Percentiles rank a stretch among this genome's conserved stretches.
These are phyloP conservation scores for Cryptocheilus praepositus DNA, from an alignment of 2,888 invertebrate genomes.

Conservation along the genomic window DNA sequence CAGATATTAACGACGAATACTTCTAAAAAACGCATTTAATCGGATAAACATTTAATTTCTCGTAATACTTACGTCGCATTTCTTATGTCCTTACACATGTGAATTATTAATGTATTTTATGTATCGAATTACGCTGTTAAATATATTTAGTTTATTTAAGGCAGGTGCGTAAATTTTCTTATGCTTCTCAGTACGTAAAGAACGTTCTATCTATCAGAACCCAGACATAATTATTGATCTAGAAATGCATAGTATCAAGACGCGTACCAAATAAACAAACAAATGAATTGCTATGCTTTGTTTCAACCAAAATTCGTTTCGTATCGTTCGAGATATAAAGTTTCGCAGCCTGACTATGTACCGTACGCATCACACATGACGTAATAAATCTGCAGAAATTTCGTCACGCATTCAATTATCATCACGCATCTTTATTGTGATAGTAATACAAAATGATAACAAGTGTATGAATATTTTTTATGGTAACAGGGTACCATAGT, in stretches of 20 bases:
- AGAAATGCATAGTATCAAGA: background rate
- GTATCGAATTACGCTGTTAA: conserved; percentile 31
- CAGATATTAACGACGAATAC: too few species aligned
- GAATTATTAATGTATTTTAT: conserved; percentile 29
- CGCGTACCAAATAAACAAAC: background rate
- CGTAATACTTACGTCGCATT: background rate
- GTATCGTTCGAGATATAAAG: conserved; percentile 37
- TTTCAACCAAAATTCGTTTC: conserved; percentile 19
- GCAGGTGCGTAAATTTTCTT: conserved; percentile 14
- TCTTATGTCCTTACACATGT: conserved; percentile 5
- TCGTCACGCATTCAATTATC: conserved; percentile 21
- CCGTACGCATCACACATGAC: background rate
- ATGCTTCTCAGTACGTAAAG: conserved; percentile 7
- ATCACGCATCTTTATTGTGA: conserved; percentile 18
- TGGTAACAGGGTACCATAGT: background rate
- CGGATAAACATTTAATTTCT: background rate
- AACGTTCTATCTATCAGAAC: background rate
- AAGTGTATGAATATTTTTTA: background rate
- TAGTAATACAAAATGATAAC: background rate
- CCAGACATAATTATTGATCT: too few species aligned
- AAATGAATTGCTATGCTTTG: background rate
- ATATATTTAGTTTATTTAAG: conserved; percentile 32
- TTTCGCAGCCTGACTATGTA: background rate
- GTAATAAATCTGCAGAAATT: conserved; percentile 7
- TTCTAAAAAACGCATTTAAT: background rate